phyloP scores from a whole-genome alignment of 2,797 vertebrate genomes.

The Clarias fuscus region DNA sequence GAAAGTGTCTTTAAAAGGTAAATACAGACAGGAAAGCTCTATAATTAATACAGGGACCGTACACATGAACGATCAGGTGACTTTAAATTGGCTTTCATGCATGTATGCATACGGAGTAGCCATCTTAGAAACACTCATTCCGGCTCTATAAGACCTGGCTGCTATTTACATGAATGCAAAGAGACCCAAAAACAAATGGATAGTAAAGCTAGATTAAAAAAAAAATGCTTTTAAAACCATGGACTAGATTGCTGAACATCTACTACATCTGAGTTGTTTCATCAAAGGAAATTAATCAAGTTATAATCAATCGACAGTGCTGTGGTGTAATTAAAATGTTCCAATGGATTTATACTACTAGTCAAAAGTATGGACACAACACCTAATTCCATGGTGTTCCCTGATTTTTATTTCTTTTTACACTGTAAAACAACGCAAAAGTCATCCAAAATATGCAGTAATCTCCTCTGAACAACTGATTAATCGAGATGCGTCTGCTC shows the following conservation, averaged over 20 bases:
- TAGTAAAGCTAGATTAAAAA: not conserved
- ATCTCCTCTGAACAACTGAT: too few species aligned
- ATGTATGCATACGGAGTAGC: not conserved
- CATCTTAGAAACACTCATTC: not conserved
- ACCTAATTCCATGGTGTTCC: too few species aligned
- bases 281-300: not conserved
- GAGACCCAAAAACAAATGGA: not conserved
- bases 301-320: not conserved
- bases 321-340: not conserved
- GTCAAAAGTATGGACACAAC: too few species aligned
- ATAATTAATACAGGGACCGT: not conserved
- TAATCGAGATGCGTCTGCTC: too few species aligned
- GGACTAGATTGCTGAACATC: not conserved
- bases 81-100: not conserved
- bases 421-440: too few species aligned
- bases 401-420: too few species aligned
- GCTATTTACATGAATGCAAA: not conserved
- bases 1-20: not conserved
- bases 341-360: too few species aligned
- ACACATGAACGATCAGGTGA: conserved; percentile 5
- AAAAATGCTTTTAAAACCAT: not conserved
- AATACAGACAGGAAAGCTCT: not conserved
- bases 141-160: not conserved
- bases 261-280: not conserved
- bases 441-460: too few species aligned